Conservation (phyloP, 2,797 vertebrate genomes). For the Pseudomugil gertrudae region DNA sequence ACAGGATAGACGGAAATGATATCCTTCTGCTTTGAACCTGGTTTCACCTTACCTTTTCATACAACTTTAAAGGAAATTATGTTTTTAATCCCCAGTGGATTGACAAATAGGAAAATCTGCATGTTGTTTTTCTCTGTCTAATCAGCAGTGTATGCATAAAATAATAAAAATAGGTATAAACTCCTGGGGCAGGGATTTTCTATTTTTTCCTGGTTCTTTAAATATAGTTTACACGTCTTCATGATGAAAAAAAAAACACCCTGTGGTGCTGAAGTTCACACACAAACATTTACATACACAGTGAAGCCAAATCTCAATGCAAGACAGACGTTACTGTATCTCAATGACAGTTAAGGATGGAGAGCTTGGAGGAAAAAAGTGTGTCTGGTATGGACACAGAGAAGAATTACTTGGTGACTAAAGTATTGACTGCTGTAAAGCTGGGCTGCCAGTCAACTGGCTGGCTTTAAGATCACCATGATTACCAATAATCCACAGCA, state of each 20-base stretch:
- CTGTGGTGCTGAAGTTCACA: constrained; percentile 29
- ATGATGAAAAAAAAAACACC: constrained; percentile 30
- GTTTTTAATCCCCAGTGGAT: not conserved
- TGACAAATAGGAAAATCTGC: constrained; percentile 5
- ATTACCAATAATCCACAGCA: constrained; percentile 69
- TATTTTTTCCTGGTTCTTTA: constrained; percentile 5
- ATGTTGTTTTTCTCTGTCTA: constrained; percentile 35
- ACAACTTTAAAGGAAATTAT: not conserved
- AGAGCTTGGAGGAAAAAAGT: constrained; percentile 20
- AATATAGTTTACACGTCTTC: constrained; percentile 25
- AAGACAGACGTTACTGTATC: constrained; percentile 26
- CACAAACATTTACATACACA: constrained; percentile 7
- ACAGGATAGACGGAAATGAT: not conserved
- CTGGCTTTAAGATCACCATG: constrained; percentile 52
- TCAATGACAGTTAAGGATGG: constrained; percentile 1
- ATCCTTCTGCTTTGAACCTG: not conserved
- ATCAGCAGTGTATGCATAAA: constrained; percentile 24
- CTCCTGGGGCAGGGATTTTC: constrained; percentile 17
- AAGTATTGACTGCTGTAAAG: constrained; percentile 51
- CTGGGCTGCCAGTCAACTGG: constrained; percentile 62
- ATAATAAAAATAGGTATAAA: constrained; percentile 24
- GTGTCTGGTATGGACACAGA: constrained; percentile 18
- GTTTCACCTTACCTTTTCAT: not conserved
- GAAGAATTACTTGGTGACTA: constrained; percentile 42
- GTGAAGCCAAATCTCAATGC: constrained; percentile 24